A percentile compares a stretch with the other conserved stretches of the same genome.
Evolutionary conservation across 2,888 invertebrate genomes (phyloP).

Genomic region (Drosophila hamatofila): DNA sequence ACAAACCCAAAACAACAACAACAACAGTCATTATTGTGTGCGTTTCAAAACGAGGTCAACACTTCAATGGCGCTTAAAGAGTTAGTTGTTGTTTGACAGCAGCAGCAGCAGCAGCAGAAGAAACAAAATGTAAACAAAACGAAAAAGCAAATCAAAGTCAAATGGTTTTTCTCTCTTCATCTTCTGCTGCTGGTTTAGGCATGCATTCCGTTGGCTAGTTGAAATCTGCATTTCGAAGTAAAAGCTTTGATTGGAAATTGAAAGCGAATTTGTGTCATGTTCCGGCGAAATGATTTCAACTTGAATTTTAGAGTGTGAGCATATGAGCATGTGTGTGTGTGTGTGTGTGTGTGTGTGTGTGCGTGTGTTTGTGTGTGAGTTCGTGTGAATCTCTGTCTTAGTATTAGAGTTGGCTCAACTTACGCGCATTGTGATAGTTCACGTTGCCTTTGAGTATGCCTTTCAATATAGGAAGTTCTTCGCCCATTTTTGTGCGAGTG

Average conservation of each 20-base stretch:
- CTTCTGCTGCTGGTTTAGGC: background rate
- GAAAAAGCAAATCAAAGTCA: slow-evolving; percentile 50
- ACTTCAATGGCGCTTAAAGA: slow-evolving; percentile 70
- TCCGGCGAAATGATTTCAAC: slow-evolving; percentile 1
- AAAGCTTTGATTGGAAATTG: slow-evolving; percentile 51
- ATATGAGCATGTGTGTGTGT: background rate
- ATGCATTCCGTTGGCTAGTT: slow-evolving; percentile 2
- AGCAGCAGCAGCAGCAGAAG: slow-evolving; percentile 4
- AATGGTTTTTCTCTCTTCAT: slow-evolving; percentile 4
- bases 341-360: background rate
- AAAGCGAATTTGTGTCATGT: slow-evolving; percentile 54
- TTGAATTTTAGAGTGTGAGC: slow-evolving; percentile 5
- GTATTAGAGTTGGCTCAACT: slow-evolving; percentile 85
- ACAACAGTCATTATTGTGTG: slow-evolving; percentile 46
- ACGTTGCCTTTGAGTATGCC: slow-evolving; percentile 96
- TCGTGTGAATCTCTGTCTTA: background rate
- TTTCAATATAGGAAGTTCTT: slow-evolving; percentile 95
- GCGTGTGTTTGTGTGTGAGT: background rate
- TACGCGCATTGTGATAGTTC: slow-evolving; percentile 97
- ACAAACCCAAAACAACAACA: slow-evolving; percentile 40
- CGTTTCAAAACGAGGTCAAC: slow-evolving; percentile 77
- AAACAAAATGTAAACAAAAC: slow-evolving; percentile 62
- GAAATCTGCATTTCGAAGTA: slow-evolving; percentile 14
- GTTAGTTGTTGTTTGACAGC: slow-evolving; percentile 37
- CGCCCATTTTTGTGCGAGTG: slow-evolving; percentile 89